Evolutionary conservation across 2,113 vertebrate species (phyloP), one percentile per base, ranked within the genome.

Genomic region (Amblyornis subalaris): DNA sequence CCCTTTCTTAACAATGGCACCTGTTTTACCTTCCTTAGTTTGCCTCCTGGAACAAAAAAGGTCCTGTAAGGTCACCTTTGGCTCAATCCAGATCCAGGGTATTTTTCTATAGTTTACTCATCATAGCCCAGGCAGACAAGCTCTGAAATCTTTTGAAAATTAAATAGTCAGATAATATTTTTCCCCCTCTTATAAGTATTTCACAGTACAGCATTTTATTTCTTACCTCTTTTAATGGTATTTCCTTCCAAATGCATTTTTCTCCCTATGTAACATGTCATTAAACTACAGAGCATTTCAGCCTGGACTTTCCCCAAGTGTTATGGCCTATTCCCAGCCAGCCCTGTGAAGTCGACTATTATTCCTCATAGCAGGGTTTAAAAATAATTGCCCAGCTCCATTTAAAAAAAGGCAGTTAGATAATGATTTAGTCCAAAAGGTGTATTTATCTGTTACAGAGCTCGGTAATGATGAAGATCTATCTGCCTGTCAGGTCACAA

Each of bases 221-320:
- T 92, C 88, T 94, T 96, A 53, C 92, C 72, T 92, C 90, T 93
- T 94, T 91, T 92, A 96, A 96, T 96, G 90, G 95, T 91, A 95
- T 95, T 96, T 97, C 88, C 95, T 97, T 96, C 95, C 86, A 95
- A 92, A 93, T 74, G 58, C 54, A 21, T 96, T 97, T 96, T 96
- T 93, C 92, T 92, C 60, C 72, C 92, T 73, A 67, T 95, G 96
- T 96, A 89, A 95, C 89, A 47, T 97, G 92, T 94, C 96, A 96
- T 97, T 97, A 97, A 97, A 94, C 86, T 79, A 83, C 76, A 96
- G 95, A 94, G 88, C 84, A 70, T 80, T 96, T 95, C 78, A 94
- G 93, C 86, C 91, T 96, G 96, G 96, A 96, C 94, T 97, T 96
- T 93, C 95, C 96, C 90, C 72, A 60, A 94, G 97, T 91, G 95